phyloP scores from a whole-genome alignment of 2,113 vertebrate genomes.

The Neomonachus schauinslandi region DNA sequence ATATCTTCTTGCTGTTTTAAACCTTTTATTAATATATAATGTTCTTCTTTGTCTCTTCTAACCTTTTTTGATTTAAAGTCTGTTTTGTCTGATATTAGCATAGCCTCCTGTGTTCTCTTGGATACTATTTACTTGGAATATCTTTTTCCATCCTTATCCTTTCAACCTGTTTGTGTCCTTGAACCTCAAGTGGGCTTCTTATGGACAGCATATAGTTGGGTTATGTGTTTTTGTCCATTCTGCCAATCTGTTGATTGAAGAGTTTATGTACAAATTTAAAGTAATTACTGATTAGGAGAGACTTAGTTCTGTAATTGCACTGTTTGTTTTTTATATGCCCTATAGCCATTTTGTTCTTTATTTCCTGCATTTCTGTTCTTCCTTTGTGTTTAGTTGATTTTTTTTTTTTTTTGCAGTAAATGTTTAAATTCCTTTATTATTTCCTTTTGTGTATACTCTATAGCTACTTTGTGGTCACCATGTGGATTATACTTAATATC shows the following conservation, averaged over 20 bases:
- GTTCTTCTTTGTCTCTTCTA: not conserved
- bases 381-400: not conserved
- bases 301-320: not conserved
- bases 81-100: not conserved
- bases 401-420: not conserved
- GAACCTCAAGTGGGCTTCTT: not conserved
- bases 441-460: not conserved
- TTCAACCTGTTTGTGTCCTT: not conserved
- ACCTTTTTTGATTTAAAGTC: not conserved
- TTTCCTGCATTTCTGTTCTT: not conserved
- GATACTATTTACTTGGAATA: not conserved
- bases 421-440: not conserved
- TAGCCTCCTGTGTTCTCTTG: too few species aligned
- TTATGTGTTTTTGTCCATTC: not conserved
- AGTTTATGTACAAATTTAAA: not conserved
- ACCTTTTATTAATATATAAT: not conserved
- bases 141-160: not conserved
- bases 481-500: not conserved
- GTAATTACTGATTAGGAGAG: not conserved
- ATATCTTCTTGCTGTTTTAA: not conserved
- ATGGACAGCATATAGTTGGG: not conserved
- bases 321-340: not conserved
- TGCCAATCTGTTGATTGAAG: not conserved
- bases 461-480: not conserved
- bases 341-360: not conserved